A percentile compares a stretch with the other conserved stretches of the same genome.
phyloP scores from a whole-genome alignment of 1,140 invertebrate genomes.

The Medauroidea extradentata region DNA sequence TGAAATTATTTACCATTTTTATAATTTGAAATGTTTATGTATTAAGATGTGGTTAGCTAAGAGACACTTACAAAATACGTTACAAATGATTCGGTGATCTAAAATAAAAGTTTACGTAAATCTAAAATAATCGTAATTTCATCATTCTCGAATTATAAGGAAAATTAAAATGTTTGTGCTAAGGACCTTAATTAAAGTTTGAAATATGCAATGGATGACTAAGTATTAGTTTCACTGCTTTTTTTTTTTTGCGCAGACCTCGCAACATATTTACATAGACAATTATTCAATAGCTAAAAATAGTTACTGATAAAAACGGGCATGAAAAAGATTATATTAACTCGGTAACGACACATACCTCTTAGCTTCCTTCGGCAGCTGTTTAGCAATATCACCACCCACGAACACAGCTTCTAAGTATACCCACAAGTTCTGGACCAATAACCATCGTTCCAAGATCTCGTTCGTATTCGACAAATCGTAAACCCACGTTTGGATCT shows the following conservation, averaged over 20 bases:
- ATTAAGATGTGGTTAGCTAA: too few relatives aligned
- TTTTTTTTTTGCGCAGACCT: not conserved
- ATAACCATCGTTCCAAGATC: constrained; percentile 91
- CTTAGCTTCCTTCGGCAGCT: constrained; percentile 91
- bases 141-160: too few relatives aligned
- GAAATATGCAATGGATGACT: too few relatives aligned
- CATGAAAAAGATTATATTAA: not conserved
- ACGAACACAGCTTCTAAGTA: constrained; percentile 98
- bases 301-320: not conserved
- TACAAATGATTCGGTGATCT: too few relatives aligned
- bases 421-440: constrained; percentile 98
- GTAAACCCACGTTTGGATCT: constrained; percentile 93
- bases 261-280: not conserved
- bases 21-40: too few relatives aligned
- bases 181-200: too few relatives aligned
- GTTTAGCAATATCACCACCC: constrained; percentile 96
- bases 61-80: too few relatives aligned
- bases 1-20: too few relatives aligned
- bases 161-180: too few relatives aligned
- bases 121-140: too few relatives aligned
- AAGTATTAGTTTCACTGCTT: too few relatives aligned
- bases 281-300: not conserved
- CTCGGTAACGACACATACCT: constrained; percentile 39
- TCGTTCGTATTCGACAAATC: constrained; percentile 96
- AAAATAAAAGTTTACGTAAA: too few relatives aligned